phyloP scores from a whole-genome alignment of 92 coral and sea anemone species.

The Phenganax stokvisi region DNA sequence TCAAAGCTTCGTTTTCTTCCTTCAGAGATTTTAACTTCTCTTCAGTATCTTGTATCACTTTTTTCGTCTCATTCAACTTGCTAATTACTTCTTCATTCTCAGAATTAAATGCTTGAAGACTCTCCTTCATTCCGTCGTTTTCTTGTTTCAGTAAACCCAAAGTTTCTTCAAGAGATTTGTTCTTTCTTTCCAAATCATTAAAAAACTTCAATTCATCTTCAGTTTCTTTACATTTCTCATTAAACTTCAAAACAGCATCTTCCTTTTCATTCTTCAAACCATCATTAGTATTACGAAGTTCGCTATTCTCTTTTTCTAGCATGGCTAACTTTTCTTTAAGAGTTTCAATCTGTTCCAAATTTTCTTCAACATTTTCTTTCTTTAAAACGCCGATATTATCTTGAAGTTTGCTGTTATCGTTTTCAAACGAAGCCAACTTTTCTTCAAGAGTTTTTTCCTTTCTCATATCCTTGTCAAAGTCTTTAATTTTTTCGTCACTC shows the following conservation, averaged over 20 bases:
- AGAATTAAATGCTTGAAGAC: not conserved
- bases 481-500: not conserved
- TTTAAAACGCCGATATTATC: not conserved
- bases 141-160: constrained; percentile 11
- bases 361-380: too few relatives aligned
- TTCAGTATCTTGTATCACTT: not conserved
- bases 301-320: not conserved
- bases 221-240: not conserved
- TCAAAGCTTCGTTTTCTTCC: constrained; percentile 8
- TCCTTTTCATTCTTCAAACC: not conserved
- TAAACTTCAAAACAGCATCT: not conserved
- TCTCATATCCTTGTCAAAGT: not conserved
- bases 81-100: not conserved
- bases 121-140: constrained; percentile 19
- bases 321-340: not conserved
- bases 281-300: not conserved
- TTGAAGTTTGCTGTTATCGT: not conserved
- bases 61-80: not conserved
- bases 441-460: constrained; percentile 6
- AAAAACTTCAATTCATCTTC: not conserved
- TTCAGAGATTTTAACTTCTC: not conserved
- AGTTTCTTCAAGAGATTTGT: constrained; percentile 9
- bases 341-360: not conserved
- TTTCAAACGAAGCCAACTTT: not conserved
- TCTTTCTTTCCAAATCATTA: not conserved